These are phyloP conservation scores for Macrosteles quadrilineatus DNA, from an alignment of 1,140 invertebrate species.

Conservation along the genomic window DNA sequence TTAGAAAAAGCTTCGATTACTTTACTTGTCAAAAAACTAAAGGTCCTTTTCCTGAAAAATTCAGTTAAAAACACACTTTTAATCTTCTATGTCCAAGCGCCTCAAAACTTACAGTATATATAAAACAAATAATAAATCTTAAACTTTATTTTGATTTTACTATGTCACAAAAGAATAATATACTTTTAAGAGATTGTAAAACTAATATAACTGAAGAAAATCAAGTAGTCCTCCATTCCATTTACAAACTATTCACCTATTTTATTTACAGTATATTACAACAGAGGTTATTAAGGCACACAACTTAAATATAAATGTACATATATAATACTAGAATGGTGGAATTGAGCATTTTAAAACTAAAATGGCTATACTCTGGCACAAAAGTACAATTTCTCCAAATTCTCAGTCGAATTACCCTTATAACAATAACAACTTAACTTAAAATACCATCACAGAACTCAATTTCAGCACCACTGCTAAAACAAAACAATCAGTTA, in stretches of 20 bases:
- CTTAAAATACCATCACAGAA: constrained; percentile 23
- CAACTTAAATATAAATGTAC: background rate
- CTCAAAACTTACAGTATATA: no score
- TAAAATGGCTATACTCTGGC: constrained; percentile 7
- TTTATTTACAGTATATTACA: background rate
- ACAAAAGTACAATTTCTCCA: background rate
- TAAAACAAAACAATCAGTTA: background rate
- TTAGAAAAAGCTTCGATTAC: no score
- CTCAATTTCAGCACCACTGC: background rate
- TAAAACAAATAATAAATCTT: no score
- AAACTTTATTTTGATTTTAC: no score
- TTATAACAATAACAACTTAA: background rate
- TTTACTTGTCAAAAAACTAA: no score
- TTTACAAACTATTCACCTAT: background rate
- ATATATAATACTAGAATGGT: background rate
- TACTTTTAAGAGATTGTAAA: background rate
- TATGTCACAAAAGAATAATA: no score
- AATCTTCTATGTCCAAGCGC: no score
- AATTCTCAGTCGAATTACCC: background rate
- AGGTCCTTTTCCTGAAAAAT: no score
- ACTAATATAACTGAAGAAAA: background rate
- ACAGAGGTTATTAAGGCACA: background rate
- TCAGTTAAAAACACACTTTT: no score
- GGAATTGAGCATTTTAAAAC: background rate
- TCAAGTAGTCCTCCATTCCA: background rate